These are phyloP conservation scores for Notospermus geniculatus DNA, from an alignment of 1,140 invertebrate species.

Conservation along the genomic window DNA sequence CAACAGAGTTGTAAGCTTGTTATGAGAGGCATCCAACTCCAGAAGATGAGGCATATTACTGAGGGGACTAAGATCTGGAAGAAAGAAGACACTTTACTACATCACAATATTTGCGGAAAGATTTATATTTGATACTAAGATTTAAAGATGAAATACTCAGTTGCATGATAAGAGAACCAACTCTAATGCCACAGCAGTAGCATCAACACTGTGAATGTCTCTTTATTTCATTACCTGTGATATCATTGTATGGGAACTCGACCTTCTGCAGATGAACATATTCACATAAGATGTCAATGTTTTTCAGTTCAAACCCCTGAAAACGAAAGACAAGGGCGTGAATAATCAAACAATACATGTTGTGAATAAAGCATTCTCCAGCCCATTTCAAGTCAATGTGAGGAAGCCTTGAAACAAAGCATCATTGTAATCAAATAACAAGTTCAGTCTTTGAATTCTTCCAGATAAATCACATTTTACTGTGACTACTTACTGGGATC, in stretches of 20 bases:
- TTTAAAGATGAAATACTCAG: neutral
- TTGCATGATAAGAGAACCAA: conserved; percentile 7
- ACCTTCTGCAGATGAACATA: conserved; percentile 51
- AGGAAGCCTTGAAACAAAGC: conserved; percentile 3
- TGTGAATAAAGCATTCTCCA: neutral
- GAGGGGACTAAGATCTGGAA: conserved; percentile 48
- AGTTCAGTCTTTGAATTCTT: too few relatives aligned
- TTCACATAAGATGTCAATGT: conserved; percentile 39
- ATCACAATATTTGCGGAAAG: neutral
- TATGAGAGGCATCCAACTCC: conserved; percentile 52
- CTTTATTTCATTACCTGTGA: conserved; percentile 42
- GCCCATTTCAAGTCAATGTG: neutral
- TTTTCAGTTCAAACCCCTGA: conserved; percentile 46
- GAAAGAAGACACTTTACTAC: conserved; percentile 3
- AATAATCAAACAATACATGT: neutral
- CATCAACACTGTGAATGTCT: too few relatives aligned
- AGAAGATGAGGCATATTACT: conserved; percentile 44
- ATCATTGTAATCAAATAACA: conserved; percentile 1
- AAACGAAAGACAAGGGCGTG: conserved; percentile 22
- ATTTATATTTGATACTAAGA: neutral
- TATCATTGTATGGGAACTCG: conserved; percentile 52
- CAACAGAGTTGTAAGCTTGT: conserved; percentile 43
- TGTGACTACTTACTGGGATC: conserved; percentile 41
- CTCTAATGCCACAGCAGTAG: too few relatives aligned
- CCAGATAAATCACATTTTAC: neutral